Percentiles rank a stretch among this genome's conserved stretches.
Evolutionary conservation across 2,888 invertebrate genomes (phyloP).

Genomic region (Yponomeuta sedellus): DNA sequence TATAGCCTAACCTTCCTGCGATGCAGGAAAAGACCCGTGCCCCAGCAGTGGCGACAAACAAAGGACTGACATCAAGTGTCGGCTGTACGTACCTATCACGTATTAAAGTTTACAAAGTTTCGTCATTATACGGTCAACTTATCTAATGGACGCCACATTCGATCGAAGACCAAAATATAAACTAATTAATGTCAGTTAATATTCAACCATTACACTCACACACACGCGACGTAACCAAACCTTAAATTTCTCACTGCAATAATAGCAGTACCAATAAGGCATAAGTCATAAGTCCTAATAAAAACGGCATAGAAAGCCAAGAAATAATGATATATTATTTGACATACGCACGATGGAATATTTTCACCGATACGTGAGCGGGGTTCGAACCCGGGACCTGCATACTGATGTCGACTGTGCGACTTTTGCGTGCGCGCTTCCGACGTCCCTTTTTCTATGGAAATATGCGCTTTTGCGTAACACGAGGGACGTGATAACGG

Average conservation of each 20-base stretch:
- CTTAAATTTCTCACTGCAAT: constrained; percentile 35
- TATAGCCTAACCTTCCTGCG: too few relatives aligned
- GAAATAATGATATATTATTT: constrained; percentile 55
- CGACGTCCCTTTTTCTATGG: constrained; percentile 31
- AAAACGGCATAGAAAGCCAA: constrained; percentile 69
- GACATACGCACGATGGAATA: constrained; percentile 48
- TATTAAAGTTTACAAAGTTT: neutral
- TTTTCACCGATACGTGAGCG: constrained; percentile 60
- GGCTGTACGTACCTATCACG: too few relatives aligned
- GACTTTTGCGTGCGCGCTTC: constrained; percentile 36
- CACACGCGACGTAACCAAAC: neutral
- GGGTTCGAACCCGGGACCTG: constrained; percentile 48
- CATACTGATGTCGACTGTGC: constrained; percentile 57
- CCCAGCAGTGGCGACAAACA: too few relatives aligned
- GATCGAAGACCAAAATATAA: neutral
- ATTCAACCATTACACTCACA: neutral
- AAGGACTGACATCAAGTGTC: too few relatives aligned
- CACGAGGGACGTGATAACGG: constrained; percentile 15
- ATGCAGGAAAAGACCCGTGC: too few relatives aligned
- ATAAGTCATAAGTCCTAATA: constrained; percentile 35
- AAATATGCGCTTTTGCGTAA: constrained; percentile 26
- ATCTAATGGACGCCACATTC: neutral
- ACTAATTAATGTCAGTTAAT: neutral
- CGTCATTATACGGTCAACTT: neutral
- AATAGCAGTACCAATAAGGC: constrained; percentile 34